phyloP scores from a whole-genome alignment of 2,797 vertebrate species.

The Limosa lapponica region DNA sequence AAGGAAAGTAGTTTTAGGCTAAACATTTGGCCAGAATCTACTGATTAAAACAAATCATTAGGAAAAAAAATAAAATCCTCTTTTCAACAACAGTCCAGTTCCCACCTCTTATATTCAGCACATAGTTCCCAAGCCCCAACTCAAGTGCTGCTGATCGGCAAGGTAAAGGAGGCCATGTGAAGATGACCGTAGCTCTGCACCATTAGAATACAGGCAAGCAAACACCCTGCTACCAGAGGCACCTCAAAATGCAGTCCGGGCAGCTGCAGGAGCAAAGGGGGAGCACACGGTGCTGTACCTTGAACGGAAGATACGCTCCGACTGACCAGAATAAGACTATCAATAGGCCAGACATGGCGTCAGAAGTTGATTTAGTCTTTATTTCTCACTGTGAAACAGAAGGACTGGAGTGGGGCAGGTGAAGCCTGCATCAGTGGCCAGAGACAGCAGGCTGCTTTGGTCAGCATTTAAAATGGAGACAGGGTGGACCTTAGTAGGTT shows the following conservation, averaged over 20 bases:
- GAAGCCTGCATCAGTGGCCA: neutral
- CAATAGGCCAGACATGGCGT: neutral
- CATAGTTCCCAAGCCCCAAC: neutral
- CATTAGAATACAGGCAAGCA: neutral
- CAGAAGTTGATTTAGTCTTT: neutral
- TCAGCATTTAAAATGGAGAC: neutral
- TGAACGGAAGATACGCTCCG: neutral
- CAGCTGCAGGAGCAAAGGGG: neutral
- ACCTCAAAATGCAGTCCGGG: neutral
- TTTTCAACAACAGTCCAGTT: neutral
- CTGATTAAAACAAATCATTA: neutral
- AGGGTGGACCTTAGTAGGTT: neutral
- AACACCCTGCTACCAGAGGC: neutral
- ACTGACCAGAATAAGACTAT: neutral
- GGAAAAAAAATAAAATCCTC: neutral
- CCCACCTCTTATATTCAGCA: neutral
- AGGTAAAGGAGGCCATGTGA: neutral
- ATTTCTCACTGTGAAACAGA: neutral
- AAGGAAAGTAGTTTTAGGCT: neutral
- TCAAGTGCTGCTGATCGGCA: neutral
- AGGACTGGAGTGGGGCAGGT: accelerated
- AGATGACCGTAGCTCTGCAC: neutral
- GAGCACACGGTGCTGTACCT: accelerated
- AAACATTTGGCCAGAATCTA: neutral
- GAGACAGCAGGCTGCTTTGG: neutral